Percentiles rank a stretch among this genome's conserved stretches.
phyloP scores from a whole-genome alignment of 2,113 vertebrate species.

The Petromus typicus region DNA sequence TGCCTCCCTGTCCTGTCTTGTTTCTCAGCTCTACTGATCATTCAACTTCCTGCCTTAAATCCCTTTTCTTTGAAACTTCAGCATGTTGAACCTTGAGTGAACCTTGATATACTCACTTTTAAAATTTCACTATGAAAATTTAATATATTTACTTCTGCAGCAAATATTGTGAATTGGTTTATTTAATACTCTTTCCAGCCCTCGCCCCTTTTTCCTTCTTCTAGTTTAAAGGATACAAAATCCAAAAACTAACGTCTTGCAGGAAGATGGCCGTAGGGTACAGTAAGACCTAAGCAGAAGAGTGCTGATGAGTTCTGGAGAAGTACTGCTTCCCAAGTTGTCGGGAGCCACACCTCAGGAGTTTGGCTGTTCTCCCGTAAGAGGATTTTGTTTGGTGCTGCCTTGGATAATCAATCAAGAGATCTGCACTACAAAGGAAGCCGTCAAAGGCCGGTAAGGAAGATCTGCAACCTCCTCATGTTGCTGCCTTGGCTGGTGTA shows the following conservation, averaged over 20 bases:
- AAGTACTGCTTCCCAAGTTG: slow-evolving; percentile 27
- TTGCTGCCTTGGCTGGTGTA: too few relatives aligned
- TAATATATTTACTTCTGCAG: slow-evolving; percentile 49
- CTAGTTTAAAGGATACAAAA: neutral
- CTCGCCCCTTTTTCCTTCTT: neutral
- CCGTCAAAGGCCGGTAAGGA: too few relatives aligned
- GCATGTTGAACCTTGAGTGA: neutral
- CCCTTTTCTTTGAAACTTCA: slow-evolving; percentile 50
- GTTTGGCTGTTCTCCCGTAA: too few relatives aligned
- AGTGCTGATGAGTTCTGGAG: slow-evolving; percentile 7
- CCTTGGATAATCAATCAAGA: too few relatives aligned
- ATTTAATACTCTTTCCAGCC: neutral
- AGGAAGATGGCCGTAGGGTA: slow-evolving; percentile 3
- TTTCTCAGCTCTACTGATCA: neutral
- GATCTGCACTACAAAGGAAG: too few relatives aligned
- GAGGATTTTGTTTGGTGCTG: too few relatives aligned
- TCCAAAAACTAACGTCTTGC: slow-evolving; percentile 19
- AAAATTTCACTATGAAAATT: slow-evolving; percentile 46
- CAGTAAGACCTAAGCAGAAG: slow-evolving; percentile 33
- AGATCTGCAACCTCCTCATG: too few relatives aligned
- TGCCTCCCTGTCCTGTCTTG: neutral
- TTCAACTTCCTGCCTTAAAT: slow-evolving; percentile 21
- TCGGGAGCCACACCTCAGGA: too few relatives aligned
- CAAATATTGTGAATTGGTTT: slow-evolving; percentile 18
- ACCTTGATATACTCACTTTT: neutral